Evolutionary conservation across 2,797 vertebrate species (phyloP).

Genomic region (Coranthus polyacanthus): DNA sequence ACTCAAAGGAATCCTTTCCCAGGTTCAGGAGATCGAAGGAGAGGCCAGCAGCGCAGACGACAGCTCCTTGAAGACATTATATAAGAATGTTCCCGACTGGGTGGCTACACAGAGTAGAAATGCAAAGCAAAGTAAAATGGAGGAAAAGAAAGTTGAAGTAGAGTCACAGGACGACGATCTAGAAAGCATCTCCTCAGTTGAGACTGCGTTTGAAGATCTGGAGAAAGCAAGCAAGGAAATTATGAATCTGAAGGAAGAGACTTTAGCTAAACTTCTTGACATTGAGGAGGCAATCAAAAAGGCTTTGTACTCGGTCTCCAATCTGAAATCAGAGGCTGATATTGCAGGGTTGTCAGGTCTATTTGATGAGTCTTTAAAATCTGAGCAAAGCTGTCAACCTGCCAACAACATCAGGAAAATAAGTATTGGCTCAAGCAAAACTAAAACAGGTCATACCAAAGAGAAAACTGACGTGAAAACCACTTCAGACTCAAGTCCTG

Average conservation of each 20-base stretch:
- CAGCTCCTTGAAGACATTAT: constrained; percentile 83
- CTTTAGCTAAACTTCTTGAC: constrained; percentile 91
- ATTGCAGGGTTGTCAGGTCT: constrained; percentile 88
- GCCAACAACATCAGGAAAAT: constrained; percentile 86
- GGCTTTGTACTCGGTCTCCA: constrained; percentile 93
- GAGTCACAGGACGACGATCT: constrained; percentile 80
- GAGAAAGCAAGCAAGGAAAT: constrained; percentile 94
- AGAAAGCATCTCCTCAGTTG: constrained; percentile 87
- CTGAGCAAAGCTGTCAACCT: constrained; percentile 72
- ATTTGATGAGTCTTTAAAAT: constrained; percentile 88
- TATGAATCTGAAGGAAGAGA: constrained; percentile 93
- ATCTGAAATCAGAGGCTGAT: constrained; percentile 91
- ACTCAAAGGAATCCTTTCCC: constrained; percentile 87
- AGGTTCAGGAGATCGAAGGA: constrained; percentile 88
- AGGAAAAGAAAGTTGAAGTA: constrained; percentile 68
- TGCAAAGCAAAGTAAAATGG: constrained; percentile 61
- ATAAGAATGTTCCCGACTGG: constrained; percentile 87
- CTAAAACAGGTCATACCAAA: constrained; percentile 71
- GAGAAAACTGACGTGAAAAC: constrained; percentile 42
- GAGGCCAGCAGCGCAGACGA: constrained; percentile 80
- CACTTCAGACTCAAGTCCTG: constrained; percentile 26
- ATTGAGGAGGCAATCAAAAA: constrained; percentile 96
- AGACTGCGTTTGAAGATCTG: constrained; percentile 92
- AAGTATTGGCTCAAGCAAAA: constrained; percentile 87
- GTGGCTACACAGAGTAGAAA: constrained; percentile 65